Percentiles rank a stretch among this genome's conserved stretches.
phyloP scores from a whole-genome alignment of 2,113 vertebrate species.

The Ginglymostoma cirratum region DNA sequence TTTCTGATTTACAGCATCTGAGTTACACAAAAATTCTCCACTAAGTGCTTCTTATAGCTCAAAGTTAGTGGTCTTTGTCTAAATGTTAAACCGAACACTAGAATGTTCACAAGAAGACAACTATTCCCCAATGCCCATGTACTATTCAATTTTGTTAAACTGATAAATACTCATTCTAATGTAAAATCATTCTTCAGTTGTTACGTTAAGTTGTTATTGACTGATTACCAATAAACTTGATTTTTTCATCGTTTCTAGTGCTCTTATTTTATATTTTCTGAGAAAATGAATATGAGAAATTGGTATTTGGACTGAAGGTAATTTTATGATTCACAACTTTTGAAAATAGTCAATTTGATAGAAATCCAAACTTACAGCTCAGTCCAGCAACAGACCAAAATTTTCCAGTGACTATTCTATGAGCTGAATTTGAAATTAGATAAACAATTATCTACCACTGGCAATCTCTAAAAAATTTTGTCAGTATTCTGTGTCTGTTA shows the following conservation, averaged over 20 bases:
- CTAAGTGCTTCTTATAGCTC: background rate
- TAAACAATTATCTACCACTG: background rate
- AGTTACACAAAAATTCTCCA: background rate
- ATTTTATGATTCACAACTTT: background rate
- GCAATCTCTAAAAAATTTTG: background rate
- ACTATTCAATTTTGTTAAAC: background rate
- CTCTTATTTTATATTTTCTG: background rate
- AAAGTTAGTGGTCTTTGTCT: background rate
- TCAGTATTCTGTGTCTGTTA: background rate
- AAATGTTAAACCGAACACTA: background rate
- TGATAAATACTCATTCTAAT: background rate
- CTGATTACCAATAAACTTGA: background rate
- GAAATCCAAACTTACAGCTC: background rate
- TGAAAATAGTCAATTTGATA: background rate
- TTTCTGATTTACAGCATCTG: too few relatives aligned
- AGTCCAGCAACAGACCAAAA: background rate
- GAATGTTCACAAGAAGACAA: background rate
- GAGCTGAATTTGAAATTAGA: background rate
- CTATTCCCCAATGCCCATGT: background rate
- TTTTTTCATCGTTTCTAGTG: background rate
- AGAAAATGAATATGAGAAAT: background rate
- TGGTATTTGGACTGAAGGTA: background rate
- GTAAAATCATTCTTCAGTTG: background rate
- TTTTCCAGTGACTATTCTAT: background rate
- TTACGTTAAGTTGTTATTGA: background rate